Percentiles rank a stretch among this genome's conserved stretches.
These are phyloP conservation scores for Pelosia muscerda DNA, from an alignment of 2,888 invertebrate species.

Conservation along the genomic window DNA sequence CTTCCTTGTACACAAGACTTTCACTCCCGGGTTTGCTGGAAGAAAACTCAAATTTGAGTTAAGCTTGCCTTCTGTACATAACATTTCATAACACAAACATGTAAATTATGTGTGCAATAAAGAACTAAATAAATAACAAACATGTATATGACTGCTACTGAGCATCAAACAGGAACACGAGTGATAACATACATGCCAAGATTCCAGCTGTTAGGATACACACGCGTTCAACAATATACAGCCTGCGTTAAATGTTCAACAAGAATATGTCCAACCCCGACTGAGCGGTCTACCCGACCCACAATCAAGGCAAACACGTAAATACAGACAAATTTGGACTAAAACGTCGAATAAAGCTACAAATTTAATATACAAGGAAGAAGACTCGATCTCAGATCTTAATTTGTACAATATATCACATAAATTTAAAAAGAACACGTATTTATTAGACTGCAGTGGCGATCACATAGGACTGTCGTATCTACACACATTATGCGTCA, in stretches of 20 bases:
- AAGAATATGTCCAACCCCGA: conserved; percentile 46
- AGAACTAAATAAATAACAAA: conserved; percentile 20
- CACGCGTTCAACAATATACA: conserved; percentile 40
- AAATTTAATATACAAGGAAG: conserved; percentile 70
- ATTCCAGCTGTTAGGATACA: conserved; percentile 37
- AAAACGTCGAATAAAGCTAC: conserved; percentile 75
- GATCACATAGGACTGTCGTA: conserved; percentile 47
- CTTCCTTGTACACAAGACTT: too few species aligned
- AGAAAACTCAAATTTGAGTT: too few species aligned
- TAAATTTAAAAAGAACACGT: conserved; percentile 77
- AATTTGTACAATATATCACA: conserved; percentile 85
- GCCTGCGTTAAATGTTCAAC: conserved; percentile 47
- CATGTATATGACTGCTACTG: conserved; percentile 26
- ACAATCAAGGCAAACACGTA: conserved; percentile 47
- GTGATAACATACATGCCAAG: conserved; percentile 35
- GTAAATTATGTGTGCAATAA: too few species aligned
- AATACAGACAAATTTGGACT: conserved; percentile 63
- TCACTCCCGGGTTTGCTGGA: too few species aligned
- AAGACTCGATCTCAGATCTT: conserved; percentile 80
- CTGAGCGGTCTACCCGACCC: conserved; percentile 27
- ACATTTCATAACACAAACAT: too few species aligned
- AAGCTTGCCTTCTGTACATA: too few species aligned
- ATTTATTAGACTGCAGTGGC: conserved; percentile 55
- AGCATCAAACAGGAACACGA: conserved; percentile 25
- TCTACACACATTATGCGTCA: conserved; percentile 56